These are phyloP conservation scores for Agrotis ipsilon DNA, from an alignment of 2,888 invertebrate genomes.

Conservation along the genomic window DNA sequence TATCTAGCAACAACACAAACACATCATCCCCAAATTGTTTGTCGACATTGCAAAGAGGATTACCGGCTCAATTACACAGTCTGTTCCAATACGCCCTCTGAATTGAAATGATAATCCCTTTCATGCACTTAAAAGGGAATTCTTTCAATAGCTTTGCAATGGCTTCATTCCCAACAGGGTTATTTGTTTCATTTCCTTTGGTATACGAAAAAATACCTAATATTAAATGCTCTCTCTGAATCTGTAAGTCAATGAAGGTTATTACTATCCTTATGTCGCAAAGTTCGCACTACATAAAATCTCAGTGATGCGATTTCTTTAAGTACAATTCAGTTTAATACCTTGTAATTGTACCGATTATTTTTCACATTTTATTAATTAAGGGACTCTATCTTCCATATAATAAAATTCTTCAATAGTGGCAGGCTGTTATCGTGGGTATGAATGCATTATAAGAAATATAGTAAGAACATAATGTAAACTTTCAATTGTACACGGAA, in stretches of 20 bases:
- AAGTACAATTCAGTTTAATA: no score
- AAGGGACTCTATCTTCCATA: neutral
- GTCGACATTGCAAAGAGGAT: slow-evolving; percentile 14
- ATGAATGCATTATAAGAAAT: slow-evolving; percentile 39
- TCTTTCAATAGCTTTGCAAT: slow-evolving; percentile 17
- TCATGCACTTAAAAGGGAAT: slow-evolving; percentile 24
- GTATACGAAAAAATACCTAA: neutral
- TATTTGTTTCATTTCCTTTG: neutral
- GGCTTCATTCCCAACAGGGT: slow-evolving; percentile 2
- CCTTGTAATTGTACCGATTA: no score
- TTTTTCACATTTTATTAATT: no score
- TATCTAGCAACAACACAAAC: neutral
- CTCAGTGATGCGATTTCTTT: no score
- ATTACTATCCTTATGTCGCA: slow-evolving; percentile 2
- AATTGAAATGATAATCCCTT: slow-evolving; percentile 27
- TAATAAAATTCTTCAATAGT: slow-evolving; percentile 12
- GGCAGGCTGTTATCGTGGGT: slow-evolving; percentile 24
- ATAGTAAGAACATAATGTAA: slow-evolving; percentile 18
- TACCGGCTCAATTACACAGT: slow-evolving; percentile 35
- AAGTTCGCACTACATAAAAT: no score
- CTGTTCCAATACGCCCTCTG: slow-evolving; percentile 5
- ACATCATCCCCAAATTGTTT: neutral
- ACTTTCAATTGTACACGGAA: slow-evolving; percentile 39
- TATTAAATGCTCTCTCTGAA: no score
- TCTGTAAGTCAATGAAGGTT: slow-evolving; percentile 12